phyloP scores from a whole-genome alignment of 2,888 invertebrate genomes.

The Eupeodes luniger region DNA sequence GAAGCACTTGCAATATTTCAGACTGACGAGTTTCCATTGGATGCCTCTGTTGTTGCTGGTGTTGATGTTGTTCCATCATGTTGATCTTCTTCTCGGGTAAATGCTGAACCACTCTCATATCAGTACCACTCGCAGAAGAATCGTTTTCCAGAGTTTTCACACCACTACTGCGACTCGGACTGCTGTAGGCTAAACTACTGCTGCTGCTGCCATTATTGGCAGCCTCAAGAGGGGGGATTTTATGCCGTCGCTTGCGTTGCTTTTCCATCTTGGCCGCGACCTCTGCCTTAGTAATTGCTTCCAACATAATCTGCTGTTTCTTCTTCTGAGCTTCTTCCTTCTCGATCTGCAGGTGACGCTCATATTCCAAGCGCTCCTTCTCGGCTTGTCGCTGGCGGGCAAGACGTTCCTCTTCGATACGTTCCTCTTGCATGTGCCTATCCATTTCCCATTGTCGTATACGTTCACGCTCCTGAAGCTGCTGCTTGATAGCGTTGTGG shows the following conservation, averaged over 20 bases:
- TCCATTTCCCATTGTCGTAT: constrained; percentile 91
- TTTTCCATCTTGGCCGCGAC: constrained; percentile 89
- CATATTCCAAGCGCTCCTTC: constrained; percentile 88
- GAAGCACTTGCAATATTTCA: constrained; percentile 78
- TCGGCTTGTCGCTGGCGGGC: constrained; percentile 90
- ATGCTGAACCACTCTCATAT: constrained; percentile 46
- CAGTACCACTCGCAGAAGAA: constrained; percentile 53
- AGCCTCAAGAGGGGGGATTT: constrained; percentile 77
- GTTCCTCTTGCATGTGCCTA: constrained; percentile 90
- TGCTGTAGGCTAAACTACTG: constrained; percentile 53
- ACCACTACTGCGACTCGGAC: constrained; percentile 42
- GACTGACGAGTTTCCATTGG: constrained; percentile 56
- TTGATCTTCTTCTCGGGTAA: constrained; percentile 50
- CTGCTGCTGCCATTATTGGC: constrained; percentile 48
- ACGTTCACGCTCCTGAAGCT: constrained; percentile 92
- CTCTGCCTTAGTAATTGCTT: constrained; percentile 91
- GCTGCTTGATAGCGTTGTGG: constrained; percentile 93
- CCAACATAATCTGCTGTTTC: constrained; percentile 90
- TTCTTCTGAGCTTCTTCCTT: constrained; percentile 89
- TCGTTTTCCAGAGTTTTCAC: constrained; percentile 49
- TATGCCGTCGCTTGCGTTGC: constrained; percentile 84
- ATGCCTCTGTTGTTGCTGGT: neutral
- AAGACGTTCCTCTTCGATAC: constrained; percentile 91
- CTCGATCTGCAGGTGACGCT: constrained; percentile 88
- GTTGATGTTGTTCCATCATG: constrained; percentile 29